Conservation (phyloP, 2,888 invertebrate genomes). For the Idaea straminata region DNA sequence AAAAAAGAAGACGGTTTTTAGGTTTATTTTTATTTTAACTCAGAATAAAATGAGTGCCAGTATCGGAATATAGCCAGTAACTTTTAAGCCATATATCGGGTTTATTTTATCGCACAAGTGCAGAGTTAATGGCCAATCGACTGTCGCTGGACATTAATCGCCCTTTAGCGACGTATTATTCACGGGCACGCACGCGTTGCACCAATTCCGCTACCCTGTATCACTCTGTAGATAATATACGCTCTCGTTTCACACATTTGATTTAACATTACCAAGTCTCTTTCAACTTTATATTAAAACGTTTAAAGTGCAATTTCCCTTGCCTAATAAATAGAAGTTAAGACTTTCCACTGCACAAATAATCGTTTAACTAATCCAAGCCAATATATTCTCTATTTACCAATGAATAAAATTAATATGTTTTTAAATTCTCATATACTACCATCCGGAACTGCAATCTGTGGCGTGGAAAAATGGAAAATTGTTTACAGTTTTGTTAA, state of each 20-base stretch:
- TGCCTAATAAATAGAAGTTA: constrained; percentile 16
- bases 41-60: neutral
- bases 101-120: constrained; percentile 37
- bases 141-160: constrained; percentile 71
- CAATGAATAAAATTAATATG: constrained; percentile 73
- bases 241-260: constrained; percentile 27
- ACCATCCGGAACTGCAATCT: constrained; percentile 47
- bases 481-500: constrained; percentile 25
- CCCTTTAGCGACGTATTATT: constrained; percentile 76
- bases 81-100: constrained; percentile 9
- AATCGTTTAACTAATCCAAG: constrained; percentile 73
- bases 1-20: too few species aligned
- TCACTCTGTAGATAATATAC: constrained; percentile 45
- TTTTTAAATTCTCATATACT: constrained; percentile 66
- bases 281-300: constrained; percentile 19
- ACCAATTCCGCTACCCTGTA: constrained; percentile 61
- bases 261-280: constrained; percentile 19
- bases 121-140: constrained; percentile 53
- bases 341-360: constrained; percentile 25
- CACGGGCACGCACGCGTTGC: constrained; percentile 78
- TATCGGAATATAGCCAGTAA: neutral
- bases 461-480: constrained; percentile 10
- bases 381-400: constrained; percentile 75
- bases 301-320: constrained; percentile 22
- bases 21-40: too few species aligned